Base-by-base conservation (phyloP, 1,140 invertebrate species). In the Proales similis region DNA sequence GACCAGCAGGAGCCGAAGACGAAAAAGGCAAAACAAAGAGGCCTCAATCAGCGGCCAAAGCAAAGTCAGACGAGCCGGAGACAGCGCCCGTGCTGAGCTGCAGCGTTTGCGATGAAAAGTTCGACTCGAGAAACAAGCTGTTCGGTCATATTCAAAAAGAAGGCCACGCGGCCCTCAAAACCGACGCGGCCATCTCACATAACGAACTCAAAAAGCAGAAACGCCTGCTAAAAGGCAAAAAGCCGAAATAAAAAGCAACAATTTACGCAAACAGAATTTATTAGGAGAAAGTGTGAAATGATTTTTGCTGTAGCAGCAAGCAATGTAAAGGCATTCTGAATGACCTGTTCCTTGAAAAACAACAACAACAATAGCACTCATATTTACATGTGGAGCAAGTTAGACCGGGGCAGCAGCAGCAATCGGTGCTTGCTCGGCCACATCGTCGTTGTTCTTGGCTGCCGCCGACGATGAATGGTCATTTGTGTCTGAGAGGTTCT, bases 61-160 rank as follows among this genome's bases (percentile, higher is more conserved):
- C 19, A 12, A 7, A 3, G 20, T 12, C 24, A 22, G 22, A 22
- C 12, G 20, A 38, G n/a, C 2, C 27, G 22, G 46, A 24, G 4
- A 4, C 27, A 29, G 19, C 24, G 14, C 43, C 36, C 19, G 11
- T 22, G 9, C 3, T 22, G 4, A 11, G 30, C 45, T 64, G 63
- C 47, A 17, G 14, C n/a, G 20, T 49, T 17, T 73, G 71, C 48
- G 43, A 63, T 26, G 30, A 64, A 48, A 46, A 36, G n/a, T 70
- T 69, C 63, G 65, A 63, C 24, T 67, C 71, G 9, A 49, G 72
- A 43, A 73, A 73, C 57, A 71, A 71, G 67, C 48, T 73, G 32
- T 73, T 73, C 68, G 64, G 69, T 6, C 72, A 73, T 64, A 69
- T 73, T 20, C 70, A 72, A 46, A 65, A 66, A 60, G 64, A 57